These are phyloP conservation scores for Phortica variegata DNA, from an alignment of 1,140 invertebrate species.

Conservation along the genomic window DNA sequence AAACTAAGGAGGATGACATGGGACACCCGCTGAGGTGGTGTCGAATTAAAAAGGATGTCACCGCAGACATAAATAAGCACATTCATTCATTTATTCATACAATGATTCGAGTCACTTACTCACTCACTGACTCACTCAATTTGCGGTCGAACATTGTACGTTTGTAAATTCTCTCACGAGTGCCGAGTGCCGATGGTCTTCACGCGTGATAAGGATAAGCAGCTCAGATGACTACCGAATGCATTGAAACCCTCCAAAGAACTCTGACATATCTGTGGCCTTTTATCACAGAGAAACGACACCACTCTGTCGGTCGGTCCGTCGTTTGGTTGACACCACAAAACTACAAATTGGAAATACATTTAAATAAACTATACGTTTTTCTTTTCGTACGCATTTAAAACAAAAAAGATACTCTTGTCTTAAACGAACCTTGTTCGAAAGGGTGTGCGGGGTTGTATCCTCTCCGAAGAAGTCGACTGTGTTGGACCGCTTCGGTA, in stretches of 20 bases:
- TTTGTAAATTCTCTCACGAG: constrained; percentile 47
- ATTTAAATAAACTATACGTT: too few relatives aligned
- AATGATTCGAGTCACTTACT: constrained; percentile 16
- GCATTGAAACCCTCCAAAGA: too few relatives aligned
- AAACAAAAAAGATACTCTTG: constrained; percentile 37
- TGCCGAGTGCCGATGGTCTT: too few relatives aligned
- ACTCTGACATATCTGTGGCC: too few relatives aligned
- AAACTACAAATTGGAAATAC: constrained; percentile 47
- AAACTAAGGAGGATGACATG: not conserved
- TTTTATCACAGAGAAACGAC: too few relatives aligned
- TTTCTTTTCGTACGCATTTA: constrained; percentile 20
- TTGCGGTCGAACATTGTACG: constrained; percentile 38
- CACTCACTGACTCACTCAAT: not conserved
- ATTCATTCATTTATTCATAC: constrained; percentile 9
- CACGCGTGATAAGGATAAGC: constrained; percentile 42
- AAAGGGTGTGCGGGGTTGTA: constrained; percentile 1
- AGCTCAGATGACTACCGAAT: not conserved
- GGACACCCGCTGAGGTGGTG: constrained; percentile 46
- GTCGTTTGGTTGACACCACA: too few relatives aligned
- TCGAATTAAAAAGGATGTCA: constrained; percentile 44
- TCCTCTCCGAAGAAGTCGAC: constrained; percentile 1
- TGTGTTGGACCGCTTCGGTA: constrained; percentile 4
- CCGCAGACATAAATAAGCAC: constrained; percentile 8
- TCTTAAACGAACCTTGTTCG: too few relatives aligned
- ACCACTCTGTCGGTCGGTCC: too few relatives aligned